Evolutionary conservation across 2,888 invertebrate genomes (phyloP), one percentile per base, ranked within the genome.

Genomic region (Chironomus tentans): DNA sequence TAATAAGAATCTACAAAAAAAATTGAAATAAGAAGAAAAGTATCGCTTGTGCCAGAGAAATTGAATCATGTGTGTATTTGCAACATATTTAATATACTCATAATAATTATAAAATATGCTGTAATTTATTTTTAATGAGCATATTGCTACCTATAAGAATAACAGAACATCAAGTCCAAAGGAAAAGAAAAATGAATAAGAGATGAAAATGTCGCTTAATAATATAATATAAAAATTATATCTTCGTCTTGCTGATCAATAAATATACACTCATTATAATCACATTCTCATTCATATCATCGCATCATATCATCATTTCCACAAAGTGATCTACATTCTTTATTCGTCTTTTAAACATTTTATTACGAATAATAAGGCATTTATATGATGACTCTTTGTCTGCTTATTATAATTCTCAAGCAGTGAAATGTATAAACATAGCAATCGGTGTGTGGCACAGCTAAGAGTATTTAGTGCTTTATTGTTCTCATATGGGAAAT

Each of bases 101-200:
- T 56, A 56, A 56, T 50, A 50, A 50, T 56, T 18, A 38, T 38
- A 38, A 38, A 38, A 38, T 38, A 56, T 56, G 56, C 18, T 21
- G 28, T 71, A 73, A 73, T 73, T 73, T 73, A 61, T 62, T 62
- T 68, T 22, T 73, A 73, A 73, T 73, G 72, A 73, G 71, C 71
- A 61, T 62, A 21, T 28, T 62, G 72, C 12, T 18, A 65, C 21
- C 21, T 24, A 24, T 12, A 18, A 65, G 21, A 22, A 65, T 24
- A 22, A 65, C 21, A 12, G n/a, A 56, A 15, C n/a, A 15, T 15
- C 50, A n/a, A 5, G 15, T 1, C 50, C 50, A n/a, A n/a, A 50
- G 28, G 6, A 28, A 6, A 15, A 50, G 24, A 65, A 65, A 24
- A 38, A 2, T 7, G 38, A 38, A 38, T 38, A 38, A 38, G 38